Conservation (phyloP, 2,113 vertebrate species). For the Spilogale gracilis region DNA sequence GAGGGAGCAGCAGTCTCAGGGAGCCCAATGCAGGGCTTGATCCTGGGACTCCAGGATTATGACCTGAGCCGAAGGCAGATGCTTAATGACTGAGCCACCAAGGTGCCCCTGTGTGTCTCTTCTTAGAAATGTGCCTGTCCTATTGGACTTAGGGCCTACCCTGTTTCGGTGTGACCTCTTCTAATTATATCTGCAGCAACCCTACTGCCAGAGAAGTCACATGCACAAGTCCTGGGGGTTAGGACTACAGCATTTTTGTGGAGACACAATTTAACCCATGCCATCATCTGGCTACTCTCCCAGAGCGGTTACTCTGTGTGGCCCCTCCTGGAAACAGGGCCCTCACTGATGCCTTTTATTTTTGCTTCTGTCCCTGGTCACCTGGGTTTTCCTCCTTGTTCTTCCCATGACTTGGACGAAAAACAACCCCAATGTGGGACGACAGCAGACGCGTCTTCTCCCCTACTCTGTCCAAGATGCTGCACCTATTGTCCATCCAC, state of each 20-base stretch:
- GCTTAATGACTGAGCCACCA: too few relatives aligned
- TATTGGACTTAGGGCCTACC: neutral
- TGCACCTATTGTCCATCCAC: neutral
- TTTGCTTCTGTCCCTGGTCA: neutral
- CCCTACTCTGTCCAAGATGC: neutral
- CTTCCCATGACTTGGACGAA: rapidly evolving
- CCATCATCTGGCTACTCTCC: neutral
- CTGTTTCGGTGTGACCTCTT: neutral
- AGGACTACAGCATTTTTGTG: neutral
- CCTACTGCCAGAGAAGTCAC: too few relatives aligned
- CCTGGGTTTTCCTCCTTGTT: neutral
- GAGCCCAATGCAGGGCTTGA: too few relatives aligned
- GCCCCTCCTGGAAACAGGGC: neutral
- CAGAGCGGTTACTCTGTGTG: neutral
- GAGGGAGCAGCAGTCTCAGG: too few relatives aligned
- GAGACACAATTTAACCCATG: neutral
- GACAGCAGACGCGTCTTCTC: neutral
- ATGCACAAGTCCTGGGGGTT: neutral
- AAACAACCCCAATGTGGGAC: neutral
- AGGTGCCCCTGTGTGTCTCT: neutral
- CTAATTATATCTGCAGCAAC: neutral
- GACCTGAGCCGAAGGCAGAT: too few relatives aligned
- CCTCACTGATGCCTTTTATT: neutral
- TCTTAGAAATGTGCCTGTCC: neutral
- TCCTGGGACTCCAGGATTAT: too few relatives aligned